Conservation (phyloP, 2,888 invertebrate genomes). For the Pteria penguin region DNA sequence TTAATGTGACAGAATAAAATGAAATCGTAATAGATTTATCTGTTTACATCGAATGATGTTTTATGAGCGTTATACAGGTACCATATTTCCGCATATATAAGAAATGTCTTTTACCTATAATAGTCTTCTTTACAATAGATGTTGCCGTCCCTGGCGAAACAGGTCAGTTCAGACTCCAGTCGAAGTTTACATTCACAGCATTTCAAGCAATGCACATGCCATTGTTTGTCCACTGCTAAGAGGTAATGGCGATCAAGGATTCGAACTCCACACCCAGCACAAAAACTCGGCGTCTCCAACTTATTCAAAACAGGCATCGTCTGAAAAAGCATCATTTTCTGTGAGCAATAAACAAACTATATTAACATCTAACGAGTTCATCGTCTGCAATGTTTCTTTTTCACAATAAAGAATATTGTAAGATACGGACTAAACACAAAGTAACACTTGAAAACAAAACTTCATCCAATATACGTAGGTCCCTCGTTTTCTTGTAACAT, state of each 20-base stretch:
- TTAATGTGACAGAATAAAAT: too few species aligned
- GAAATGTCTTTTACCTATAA: slow-evolving; percentile 88
- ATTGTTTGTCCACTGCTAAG: slow-evolving; percentile 93
- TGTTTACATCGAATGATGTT: neutral
- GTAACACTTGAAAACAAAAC: too few species aligned
- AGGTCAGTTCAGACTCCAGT: slow-evolving; percentile 93
- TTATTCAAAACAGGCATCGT: slow-evolving; percentile 58
- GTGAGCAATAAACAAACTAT: too few species aligned
- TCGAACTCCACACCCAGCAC: slow-evolving; percentile 92
- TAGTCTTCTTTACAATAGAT: slow-evolving; percentile 98
- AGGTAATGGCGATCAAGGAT: slow-evolving; percentile 93
- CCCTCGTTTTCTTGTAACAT: too few species aligned
- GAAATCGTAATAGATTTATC: neutral
- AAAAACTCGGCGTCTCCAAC: slow-evolving; percentile 78
- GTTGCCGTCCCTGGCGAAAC: slow-evolving; percentile 94
- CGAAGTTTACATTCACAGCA: slow-evolving; percentile 94
- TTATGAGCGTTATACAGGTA: too few species aligned
- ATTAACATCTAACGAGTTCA: too few species aligned
- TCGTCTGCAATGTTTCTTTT: too few species aligned
- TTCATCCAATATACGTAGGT: too few species aligned
- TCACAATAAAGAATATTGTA: too few species aligned
- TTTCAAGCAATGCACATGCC: slow-evolving; percentile 93
- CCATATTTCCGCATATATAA: neutral
- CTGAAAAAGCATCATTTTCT: too few species aligned
- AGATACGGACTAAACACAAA: too few species aligned